Percentiles rank a stretch among this genome's conserved stretches.
phyloP scores from a whole-genome alignment of 2,797 vertebrate genomes.

The Mormyrops boulengeri region DNA sequence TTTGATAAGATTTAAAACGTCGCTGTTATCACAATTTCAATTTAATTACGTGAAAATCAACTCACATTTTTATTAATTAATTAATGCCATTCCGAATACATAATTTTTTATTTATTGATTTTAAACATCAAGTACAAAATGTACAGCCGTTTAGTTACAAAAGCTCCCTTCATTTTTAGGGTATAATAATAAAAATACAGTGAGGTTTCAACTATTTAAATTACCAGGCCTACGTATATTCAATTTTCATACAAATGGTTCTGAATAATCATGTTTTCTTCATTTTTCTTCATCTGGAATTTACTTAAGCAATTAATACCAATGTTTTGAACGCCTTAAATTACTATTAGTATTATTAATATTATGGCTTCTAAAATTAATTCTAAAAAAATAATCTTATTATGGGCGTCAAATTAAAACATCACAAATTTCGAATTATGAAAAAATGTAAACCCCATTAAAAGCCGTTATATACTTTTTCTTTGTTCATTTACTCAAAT shows the following conservation, averaged over 20 bases:
- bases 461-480: not conserved
- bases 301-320: not conserved
- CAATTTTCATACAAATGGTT: not conserved
- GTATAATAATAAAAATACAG: not conserved
- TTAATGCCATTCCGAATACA: not conserved
- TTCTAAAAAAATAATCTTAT: too few species aligned
- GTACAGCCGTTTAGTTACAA: not conserved
- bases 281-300: not conserved
- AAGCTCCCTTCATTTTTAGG: not conserved
- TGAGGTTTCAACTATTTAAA: not conserved
- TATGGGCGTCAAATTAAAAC: not conserved
- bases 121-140: not conserved
- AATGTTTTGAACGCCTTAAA: not conserved
- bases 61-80: not conserved
- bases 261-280: not conserved
- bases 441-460: not conserved
- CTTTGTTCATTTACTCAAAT: not conserved
- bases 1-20: not conserved
- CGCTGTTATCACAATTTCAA: not conserved
- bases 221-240: not conserved
- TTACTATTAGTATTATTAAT: not conserved
- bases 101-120: not conserved
- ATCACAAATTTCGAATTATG: not conserved
- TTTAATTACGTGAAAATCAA: not conserved
- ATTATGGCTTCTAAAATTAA: not conserved